Evolutionary conservation across 2,888 invertebrate genomes (phyloP), one percentile per base, ranked within the genome.

Genomic region (Girardia tigrina): DNA sequence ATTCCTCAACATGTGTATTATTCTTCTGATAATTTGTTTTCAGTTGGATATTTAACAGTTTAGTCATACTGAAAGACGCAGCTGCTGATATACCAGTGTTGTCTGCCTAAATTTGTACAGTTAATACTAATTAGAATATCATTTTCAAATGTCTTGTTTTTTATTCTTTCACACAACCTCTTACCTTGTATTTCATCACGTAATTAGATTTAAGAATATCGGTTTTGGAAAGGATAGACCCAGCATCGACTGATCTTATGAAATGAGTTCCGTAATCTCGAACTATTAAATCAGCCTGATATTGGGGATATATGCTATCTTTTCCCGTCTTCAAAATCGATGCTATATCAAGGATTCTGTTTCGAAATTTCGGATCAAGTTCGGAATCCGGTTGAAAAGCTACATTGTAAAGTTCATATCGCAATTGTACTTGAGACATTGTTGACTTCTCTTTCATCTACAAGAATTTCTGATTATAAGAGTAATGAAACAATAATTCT

Each of bases 251-350:
- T 69, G 79, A 78, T 28, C 80, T 80, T 29, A 80, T 77, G 42
- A 80, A 77, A 78, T 81, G 81, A 0, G 81, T 80, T 12, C 82
- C 82, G 73, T 79, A 82, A 73, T 81, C 81, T 56, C 81, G 78
- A 14, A 81, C 79, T 0, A 82, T 75, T 16, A 81, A 77, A 77
- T 82, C 80, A 42, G 80, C 78, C 72, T 80, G 79, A 78, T 80
- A 81, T 0, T 78, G 73, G 0, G 81, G 81, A 71, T 78, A 78
- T 16, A 78, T 78, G 27, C 79, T 79, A 26, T 77, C 70, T 77
- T 79, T 80, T 20, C 78, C 75, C n/a, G 6, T 20, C n/a, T 79
- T 77, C n/a, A 80, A 42, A 27, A 79, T 78, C 0, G 79, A 78
- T 0, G 80, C 81, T n/a, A 81, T 81, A n/a, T 78, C 78, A 28